Evolutionary conservation across 1,140 invertebrate genomes (phyloP).

Genomic region (Marisa cornuarietis): DNA sequence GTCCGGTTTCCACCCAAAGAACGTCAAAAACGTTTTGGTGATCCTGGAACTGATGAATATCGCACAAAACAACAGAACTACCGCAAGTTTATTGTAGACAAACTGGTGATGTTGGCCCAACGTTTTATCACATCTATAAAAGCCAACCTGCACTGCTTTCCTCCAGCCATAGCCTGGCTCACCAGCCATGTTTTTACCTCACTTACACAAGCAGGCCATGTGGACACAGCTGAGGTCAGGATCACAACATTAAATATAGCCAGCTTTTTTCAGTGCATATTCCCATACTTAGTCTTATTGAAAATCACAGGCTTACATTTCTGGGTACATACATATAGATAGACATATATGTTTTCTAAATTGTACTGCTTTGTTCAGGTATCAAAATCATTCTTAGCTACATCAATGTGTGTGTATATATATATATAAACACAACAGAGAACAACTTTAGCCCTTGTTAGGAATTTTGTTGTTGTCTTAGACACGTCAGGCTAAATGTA

Average conservation of each 20-base stretch:
- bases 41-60: constrained; percentile 77
- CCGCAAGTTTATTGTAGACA: constrained; percentile 75
- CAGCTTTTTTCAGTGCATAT: background rate
- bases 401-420: too few species aligned
- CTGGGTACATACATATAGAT: too few species aligned
- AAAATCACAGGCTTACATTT: background rate
- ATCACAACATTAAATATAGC: background rate
- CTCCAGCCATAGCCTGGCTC: constrained; percentile 75
- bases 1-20: constrained; percentile 79
- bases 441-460: too few species aligned
- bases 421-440: too few species aligned
- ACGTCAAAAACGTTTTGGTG: constrained; percentile 81
- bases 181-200: constrained; percentile 70
- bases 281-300: background rate
- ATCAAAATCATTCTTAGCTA: too few species aligned
- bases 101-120: constrained; percentile 82
- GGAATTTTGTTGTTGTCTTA: too few species aligned
- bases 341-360: too few species aligned
- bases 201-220: constrained; percentile 60
- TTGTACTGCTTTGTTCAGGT: too few species aligned
- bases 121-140: constrained; percentile 86
- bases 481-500: too few species aligned
- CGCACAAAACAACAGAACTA: constrained; percentile 78
- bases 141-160: constrained; percentile 92
- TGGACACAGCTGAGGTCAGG: constrained; percentile 10